A percentile compares a stretch with the other conserved stretches of the same genome.
Conservation (phyloP, 1,140 invertebrate species). For the Vollenhovia emeryi region DNA sequence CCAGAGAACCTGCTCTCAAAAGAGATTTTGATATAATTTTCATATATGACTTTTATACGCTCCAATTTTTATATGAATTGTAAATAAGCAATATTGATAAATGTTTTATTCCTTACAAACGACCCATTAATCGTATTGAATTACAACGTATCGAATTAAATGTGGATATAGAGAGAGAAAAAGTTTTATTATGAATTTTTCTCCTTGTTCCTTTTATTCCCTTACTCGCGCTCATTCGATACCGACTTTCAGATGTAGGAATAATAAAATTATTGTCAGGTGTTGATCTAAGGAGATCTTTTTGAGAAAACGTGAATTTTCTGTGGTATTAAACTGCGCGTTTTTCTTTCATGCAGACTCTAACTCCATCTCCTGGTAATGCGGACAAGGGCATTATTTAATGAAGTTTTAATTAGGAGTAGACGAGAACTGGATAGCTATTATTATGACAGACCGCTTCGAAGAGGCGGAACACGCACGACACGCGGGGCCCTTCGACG, state of each 20-base stretch:
- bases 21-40: no score
- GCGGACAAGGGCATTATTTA: slow-evolving; percentile 17
- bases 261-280: background rate
- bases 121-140: background rate
- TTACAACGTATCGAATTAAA: background rate
- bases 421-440: slow-evolving; percentile 10
- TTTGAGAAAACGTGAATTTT: background rate
- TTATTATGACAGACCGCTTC: slow-evolving; percentile 40
- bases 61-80: background rate
- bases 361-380: background rate
- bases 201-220: background rate
- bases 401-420: slow-evolving; percentile 40
- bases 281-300: background rate
- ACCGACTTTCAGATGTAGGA: background rate
- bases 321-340: background rate
- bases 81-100: slow-evolving; percentile 10
- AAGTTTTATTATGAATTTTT: background rate
- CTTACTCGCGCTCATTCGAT: background rate
- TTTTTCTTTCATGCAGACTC: background rate
- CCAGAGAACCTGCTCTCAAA: background rate
- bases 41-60: no score
- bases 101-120: background rate
- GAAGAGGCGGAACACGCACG: slow-evolving; percentile 5
- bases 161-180: background rate
- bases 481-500: slow-evolving; percentile 4